A percentile compares a stretch with the other conserved stretches of the same genome.
Conservation (phyloP, 2,888 invertebrate species). For the Drosophila monieri region DNA sequence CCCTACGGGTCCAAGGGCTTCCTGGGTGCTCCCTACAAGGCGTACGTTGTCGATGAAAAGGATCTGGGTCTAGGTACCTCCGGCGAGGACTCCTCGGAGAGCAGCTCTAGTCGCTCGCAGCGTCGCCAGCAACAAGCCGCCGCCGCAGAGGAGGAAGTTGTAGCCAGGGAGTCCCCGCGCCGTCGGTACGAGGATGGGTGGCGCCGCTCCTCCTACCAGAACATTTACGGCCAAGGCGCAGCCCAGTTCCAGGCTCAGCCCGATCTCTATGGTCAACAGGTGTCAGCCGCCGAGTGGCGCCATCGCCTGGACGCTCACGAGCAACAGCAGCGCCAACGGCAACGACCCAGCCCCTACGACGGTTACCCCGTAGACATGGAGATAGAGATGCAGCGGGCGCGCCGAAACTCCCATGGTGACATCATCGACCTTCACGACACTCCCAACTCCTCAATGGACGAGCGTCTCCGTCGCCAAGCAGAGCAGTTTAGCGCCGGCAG, state of each 20-base stretch:
- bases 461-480: constrained; percentile 72
- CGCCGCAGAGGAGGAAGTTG: constrained; percentile 85
- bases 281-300: constrained; percentile 80
- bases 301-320: constrained; percentile 77
- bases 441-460: constrained; percentile 78
- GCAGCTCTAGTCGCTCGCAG: constrained; percentile 90
- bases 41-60: constrained; percentile 88
- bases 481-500: constrained; percentile 54
- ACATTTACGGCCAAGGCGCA: constrained; percentile 83
- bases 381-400: constrained; percentile 67
- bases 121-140: constrained; percentile 84
- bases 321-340: constrained; percentile 66
- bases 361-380: constrained; percentile 70
- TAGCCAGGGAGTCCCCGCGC: constrained; percentile 80
- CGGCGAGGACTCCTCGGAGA: constrained; percentile 93
- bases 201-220: constrained; percentile 87
- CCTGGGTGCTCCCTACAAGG: constrained; percentile 86
- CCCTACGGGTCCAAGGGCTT: constrained; percentile 84
- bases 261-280: constrained; percentile 87
- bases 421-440: constrained; percentile 63
- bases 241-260: constrained; percentile 86
- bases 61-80: constrained; percentile 93
- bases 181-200: constrained; percentile 89
- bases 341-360: constrained; percentile 54
- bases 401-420: constrained; percentile 68